A percentile compares a stretch with the other conserved stretches of the same genome.
Conservation (phyloP, 2,888 invertebrate species). For the Sussaba pulchella region DNA sequence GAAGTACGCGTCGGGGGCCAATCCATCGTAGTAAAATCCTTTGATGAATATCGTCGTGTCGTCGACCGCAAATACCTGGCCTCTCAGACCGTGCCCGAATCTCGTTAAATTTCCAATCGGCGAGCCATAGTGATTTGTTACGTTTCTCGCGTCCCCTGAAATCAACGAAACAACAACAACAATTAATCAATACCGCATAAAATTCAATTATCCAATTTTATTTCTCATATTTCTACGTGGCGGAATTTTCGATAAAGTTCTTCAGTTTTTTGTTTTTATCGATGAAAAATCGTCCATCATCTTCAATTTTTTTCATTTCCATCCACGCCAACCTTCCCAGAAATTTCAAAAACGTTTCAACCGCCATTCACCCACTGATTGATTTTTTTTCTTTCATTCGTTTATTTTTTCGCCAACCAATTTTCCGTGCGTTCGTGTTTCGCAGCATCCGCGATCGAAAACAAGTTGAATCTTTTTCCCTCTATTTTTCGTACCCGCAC, state of each 20-base stretch:
- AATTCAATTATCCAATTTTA: not conserved
- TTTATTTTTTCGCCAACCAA: not conserved
- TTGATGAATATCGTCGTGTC: constrained; percentile 95
- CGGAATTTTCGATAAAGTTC: too few relatives aligned
- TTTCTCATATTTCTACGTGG: not conserved
- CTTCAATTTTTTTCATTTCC: too few relatives aligned
- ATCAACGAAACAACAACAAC: not conserved
- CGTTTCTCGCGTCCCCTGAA: constrained; percentile 74
- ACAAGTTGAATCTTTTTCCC: constrained; percentile 57
- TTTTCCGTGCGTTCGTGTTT: not conserved
- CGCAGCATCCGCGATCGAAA: not conserved
- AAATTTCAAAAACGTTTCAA: not conserved
- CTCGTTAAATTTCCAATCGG: constrained; percentile 90
- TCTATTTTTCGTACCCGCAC: not conserved
- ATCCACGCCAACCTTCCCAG: too few relatives aligned
- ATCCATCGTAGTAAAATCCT: constrained; percentile 95
- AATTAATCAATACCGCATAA: not conserved
- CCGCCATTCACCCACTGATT: not conserved
- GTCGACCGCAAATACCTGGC: constrained; percentile 94
- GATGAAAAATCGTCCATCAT: too few relatives aligned
- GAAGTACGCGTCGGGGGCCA: constrained; percentile 95
- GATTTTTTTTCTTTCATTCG: too few relatives aligned
- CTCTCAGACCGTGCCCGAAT: constrained; percentile 92
- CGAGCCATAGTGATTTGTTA: constrained; percentile 89
- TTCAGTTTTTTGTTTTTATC: not conserved